Percentiles rank a stretch among this genome's conserved stretches.
Evolutionary conservation across 2,797 vertebrate genomes (phyloP).

Genomic region (Scyliorhinus canicula): DNA sequence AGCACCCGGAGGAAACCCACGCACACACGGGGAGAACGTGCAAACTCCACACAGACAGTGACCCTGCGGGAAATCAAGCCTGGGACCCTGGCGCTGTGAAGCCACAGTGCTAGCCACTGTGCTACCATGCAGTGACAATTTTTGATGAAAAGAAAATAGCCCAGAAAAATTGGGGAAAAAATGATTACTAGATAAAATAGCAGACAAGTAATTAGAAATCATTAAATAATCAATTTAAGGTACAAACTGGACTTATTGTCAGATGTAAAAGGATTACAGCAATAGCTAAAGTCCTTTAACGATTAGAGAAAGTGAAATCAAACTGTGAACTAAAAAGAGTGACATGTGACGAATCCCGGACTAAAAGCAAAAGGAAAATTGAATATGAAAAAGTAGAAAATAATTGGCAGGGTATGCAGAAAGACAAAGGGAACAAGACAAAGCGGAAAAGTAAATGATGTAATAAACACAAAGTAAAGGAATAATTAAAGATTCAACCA

Average conservation of each 20-base stretch:
- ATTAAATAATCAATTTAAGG: background rate
- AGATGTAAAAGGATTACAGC: background rate
- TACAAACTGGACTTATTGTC: background rate
- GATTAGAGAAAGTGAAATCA: background rate
- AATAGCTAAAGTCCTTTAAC: background rate
- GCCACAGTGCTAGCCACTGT: too few relatives aligned
- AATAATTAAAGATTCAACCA: background rate
- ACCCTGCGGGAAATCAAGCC: too few relatives aligned
- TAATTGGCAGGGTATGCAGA: background rate
- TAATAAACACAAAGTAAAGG: background rate
- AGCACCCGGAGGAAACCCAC: too few relatives aligned
- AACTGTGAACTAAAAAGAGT: background rate
- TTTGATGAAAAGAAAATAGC: background rate
- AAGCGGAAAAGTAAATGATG: constrained; percentile 37
- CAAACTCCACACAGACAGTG: too few relatives aligned
- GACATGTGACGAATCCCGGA: background rate
- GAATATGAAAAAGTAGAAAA: background rate
- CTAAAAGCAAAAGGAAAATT: background rate
- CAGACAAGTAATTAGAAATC: background rate
- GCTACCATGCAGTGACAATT: background rate
- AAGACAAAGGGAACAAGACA: background rate
- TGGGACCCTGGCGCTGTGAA: too few relatives aligned
- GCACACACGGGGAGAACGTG: too few relatives aligned
- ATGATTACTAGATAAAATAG: background rate
- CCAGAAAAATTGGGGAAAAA: background rate